Evolutionary conservation across 2,113 vertebrate species (phyloP), one percentile per base, ranked within the genome.

Genomic region (Cercopithecus mona): DNA sequence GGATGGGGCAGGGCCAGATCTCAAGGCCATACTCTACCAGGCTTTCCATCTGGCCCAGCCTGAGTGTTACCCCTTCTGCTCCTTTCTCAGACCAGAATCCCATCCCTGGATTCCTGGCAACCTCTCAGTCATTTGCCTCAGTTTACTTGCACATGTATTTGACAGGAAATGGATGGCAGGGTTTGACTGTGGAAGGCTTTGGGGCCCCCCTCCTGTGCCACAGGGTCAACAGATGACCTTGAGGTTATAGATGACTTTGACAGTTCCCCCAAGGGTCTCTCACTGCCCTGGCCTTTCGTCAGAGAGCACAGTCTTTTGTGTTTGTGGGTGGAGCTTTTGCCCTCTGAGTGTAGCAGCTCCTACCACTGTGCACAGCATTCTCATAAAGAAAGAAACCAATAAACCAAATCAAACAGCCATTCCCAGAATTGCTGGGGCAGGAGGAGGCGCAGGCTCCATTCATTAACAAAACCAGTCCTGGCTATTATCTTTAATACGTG

Each of bases 401-500:
- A 79, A 85, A 82, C 75, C 55, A 30, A 82, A 89, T 83, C 79
- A 55, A 90, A 89, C 35, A 76, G 87, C 50, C 45, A 7, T 91
- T 91, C 93, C 75, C 70, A 93, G 97, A 93, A 80, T 13, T 35
- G 50, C 90, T 8, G 8, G 89, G 92, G 55, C 89, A 25, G 64
- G 48, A 92, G 55, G 20, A 79, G 82, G 81, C 4, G 1, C 73
- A 45, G 94, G 48, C 90, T 72, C 75, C 90, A 11, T 27, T 87
- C 76, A 73, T 81, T 68, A 94, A 78, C 87, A 83, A 90, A 93
- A 30, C n/a, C 48, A 90, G 72, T 76, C 90, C 80, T 38, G 80
- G 83, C 64, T 79, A 72, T 95, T 91, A 78, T 93, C 93, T 90
- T 83, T 85, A 76, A 91, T 80, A n/a, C 13, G 27, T 38, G 30